phyloP scores from a whole-genome alignment of 2,113 vertebrate genomes.

The Zosterops pallidus region DNA sequence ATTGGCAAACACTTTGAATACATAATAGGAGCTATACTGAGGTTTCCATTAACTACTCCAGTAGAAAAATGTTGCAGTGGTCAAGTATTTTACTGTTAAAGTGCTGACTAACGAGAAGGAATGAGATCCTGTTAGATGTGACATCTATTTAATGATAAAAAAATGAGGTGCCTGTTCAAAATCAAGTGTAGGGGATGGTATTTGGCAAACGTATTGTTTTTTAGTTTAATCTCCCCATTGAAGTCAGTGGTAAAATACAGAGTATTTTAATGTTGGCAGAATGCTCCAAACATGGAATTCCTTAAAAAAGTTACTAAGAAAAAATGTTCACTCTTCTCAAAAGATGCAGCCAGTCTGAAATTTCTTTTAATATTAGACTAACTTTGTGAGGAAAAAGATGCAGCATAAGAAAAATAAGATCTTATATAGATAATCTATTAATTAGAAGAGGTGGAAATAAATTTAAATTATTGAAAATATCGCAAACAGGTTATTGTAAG shows the following conservation, averaged over 20 bases:
- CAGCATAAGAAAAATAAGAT: not conserved
- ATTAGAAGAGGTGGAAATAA: not conserved
- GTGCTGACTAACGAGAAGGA: slow-evolving; percentile 6
- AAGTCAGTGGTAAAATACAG: not conserved
- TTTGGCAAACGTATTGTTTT: not conserved
- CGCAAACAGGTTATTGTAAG: not conserved
- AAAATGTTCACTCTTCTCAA: not conserved
- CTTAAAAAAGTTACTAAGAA: not conserved
- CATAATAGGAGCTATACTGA: slow-evolving; percentile 24
- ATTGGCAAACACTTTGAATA: slow-evolving; percentile 52
- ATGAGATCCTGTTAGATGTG: not conserved
- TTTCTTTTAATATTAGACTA: not conserved
- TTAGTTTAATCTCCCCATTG: not conserved
- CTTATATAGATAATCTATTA: not conserved
- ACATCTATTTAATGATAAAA: not conserved
- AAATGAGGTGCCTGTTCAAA: not conserved
- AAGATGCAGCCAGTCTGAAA: not conserved
- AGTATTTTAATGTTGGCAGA: not conserved
- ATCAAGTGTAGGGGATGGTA: not conserved
- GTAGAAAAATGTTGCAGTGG: slow-evolving; percentile 31
- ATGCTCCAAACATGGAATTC: not conserved
- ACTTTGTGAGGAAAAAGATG: not conserved
- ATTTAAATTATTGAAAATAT: not conserved
- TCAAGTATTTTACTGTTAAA: slow-evolving; percentile 40
- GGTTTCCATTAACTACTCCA: slow-evolving; percentile 35